These are phyloP conservation scores for Tubiluchus corallicola DNA, from an alignment of 2,888 invertebrate species.

Conservation along the genomic window DNA sequence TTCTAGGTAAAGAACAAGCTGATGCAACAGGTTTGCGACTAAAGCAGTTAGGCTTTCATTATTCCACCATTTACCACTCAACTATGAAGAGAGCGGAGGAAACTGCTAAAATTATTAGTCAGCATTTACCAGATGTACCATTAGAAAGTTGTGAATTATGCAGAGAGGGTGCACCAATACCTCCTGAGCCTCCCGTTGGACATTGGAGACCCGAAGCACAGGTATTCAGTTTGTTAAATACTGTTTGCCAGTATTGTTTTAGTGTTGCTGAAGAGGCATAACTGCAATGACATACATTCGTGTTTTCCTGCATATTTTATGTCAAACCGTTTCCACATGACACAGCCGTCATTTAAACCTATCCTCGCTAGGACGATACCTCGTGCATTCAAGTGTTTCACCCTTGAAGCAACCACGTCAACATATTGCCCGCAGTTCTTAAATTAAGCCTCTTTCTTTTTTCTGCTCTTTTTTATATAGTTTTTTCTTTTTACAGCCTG, in stretches of 20 bases:
- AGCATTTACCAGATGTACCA: constrained; percentile 40
- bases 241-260: background rate
- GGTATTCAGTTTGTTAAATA: constrained; percentile 34
- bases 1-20: constrained; percentile 63
- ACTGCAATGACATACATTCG: background rate
- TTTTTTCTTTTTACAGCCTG: too few species aligned
- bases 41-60: constrained; percentile 53
- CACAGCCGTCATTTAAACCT: too few species aligned
- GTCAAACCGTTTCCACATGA: too few species aligned
- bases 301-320: too few species aligned
- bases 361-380: too few species aligned
- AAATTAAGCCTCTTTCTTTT: too few species aligned
- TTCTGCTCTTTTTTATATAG: too few species aligned
- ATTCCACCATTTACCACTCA: constrained; percentile 58
- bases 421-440: too few species aligned
- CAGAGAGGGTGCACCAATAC: constrained; percentile 81
- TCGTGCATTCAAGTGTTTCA: too few species aligned
- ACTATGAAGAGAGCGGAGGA: constrained; percentile 86
- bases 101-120: constrained; percentile 62
- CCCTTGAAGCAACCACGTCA: too few species aligned
- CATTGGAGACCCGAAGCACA: constrained; percentile 66
- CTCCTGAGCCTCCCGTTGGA: constrained; percentile 74
- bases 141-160: constrained; percentile 51
- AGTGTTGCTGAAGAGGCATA: constrained; percentile 8
- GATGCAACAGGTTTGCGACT: constrained; percentile 58